Evolutionary conservation across 2,888 invertebrate genomes (phyloP), one percentile per base, ranked within the genome.

Genomic region (Eristalis arbustorum): DNA sequence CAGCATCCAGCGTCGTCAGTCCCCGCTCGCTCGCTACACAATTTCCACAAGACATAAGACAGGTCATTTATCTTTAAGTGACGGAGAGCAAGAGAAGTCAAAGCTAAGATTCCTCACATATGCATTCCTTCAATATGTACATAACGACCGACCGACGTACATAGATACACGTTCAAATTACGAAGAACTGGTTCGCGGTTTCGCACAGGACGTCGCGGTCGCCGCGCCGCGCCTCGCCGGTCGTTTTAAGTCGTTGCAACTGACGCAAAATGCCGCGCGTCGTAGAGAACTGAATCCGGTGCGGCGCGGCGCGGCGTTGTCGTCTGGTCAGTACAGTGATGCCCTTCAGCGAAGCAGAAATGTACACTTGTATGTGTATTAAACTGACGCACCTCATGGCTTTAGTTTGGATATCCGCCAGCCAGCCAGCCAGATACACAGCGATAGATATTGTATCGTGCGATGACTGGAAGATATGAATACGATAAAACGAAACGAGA

Each of bases 21-120:
- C 57, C 37, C n/a, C 23, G 18, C 18, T 8, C 23, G 18, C 18
- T 8, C 18, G 10, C 8, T 49, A 18, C 18, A 49, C 49, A 22
- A 49, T 67, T 81, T 77, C 69, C 69, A 74, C 56, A 77, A 76
- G 56, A 85, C 83, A 75, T 62, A 75, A 82, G 82, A 87, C 87
- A 87, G 87, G 87, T 79, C 87, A 83, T 87, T 87, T 87, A 87
- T 87, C 87, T 83, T 87, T 68, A 87, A 82, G 78, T 67, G 87
- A 87, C 74, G 75, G 78, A 49, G 49, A 79, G 75, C 77, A 73
- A 75, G 57, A 72, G 72, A 79, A 83, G 74, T 87, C 78, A 79
- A 78, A 75, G 79, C 63, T 63, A 31, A 73, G 84, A 77, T 80
- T 84, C 81, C 64, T 63, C 79, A 68, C 72, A 59, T 63, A 75